Evolutionary conservation across 2,797 vertebrate species (phyloP).

Genomic region (Antennarius maculatus): DNA sequence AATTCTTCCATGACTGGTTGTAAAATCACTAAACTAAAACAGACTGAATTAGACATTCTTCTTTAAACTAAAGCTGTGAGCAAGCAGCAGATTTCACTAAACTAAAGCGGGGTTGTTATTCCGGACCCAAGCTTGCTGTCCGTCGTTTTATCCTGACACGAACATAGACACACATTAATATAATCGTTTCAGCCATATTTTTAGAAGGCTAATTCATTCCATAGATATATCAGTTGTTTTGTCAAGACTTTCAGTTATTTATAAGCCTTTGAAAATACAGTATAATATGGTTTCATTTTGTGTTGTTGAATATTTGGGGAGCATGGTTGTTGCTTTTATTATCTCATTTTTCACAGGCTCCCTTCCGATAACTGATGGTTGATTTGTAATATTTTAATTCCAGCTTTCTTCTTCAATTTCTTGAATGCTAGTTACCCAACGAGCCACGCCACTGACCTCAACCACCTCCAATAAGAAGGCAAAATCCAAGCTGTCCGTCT

Average conservation of each 20-base stretch:
- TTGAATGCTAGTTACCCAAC: constrained; percentile 23
- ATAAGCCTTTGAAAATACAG: constrained; percentile 1
- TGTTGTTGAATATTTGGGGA: constrained; percentile 9
- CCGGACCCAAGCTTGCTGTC: constrained; percentile 2
- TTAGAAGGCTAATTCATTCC: not conserved
- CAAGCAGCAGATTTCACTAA: constrained; percentile 19
- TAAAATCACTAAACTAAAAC: constrained; percentile 65
- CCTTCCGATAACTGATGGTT: constrained; percentile 7
- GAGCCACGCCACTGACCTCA: constrained; percentile 24
- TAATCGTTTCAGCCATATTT: constrained; percentile 1
- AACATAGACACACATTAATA: not conserved
- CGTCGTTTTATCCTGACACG: constrained; percentile 3
- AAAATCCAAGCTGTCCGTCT: constrained; percentile 16
- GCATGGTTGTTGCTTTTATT: constrained; percentile 19
- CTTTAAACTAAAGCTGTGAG: constrained; percentile 32
- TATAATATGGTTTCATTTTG: constrained; percentile 12
- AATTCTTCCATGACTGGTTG: constrained; percentile 57
- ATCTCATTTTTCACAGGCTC: constrained; percentile 31
- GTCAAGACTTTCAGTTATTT: not conserved
- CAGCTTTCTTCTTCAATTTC: constrained; percentile 22
- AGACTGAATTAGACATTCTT: constrained; percentile 56
- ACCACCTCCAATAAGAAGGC: constrained; percentile 42
- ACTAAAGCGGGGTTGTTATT: constrained; percentile 18
- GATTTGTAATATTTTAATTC: constrained; percentile 18
- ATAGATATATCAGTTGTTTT: not conserved